Conservation (phyloP, 2,888 invertebrate genomes). For the Lasioglossum lativentre region DNA sequence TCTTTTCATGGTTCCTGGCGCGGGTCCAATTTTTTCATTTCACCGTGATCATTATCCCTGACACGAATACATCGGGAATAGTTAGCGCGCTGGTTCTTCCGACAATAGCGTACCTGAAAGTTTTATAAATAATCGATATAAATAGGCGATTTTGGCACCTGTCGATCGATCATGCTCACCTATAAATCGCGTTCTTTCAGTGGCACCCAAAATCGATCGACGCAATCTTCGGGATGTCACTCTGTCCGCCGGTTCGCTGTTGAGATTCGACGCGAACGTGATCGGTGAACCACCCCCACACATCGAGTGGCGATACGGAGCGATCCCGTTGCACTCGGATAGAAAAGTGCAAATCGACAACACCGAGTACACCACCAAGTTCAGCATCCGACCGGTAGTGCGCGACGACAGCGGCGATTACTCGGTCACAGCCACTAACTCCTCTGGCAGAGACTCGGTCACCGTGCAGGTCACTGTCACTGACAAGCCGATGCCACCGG, state of each 20-base stretch:
- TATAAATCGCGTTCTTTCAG: slow-evolving; percentile 81
- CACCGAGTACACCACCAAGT: slow-evolving; percentile 94
- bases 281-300: slow-evolving; percentile 98
- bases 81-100: not conserved
- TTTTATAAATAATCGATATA: slow-evolving; percentile 51
- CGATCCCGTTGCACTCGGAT: slow-evolving; percentile 89
- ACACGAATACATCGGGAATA: slow-evolving; percentile 36
- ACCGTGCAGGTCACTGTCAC: slow-evolving; percentile 93
- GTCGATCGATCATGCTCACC: slow-evolving; percentile 20
- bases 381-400: slow-evolving; percentile 92
- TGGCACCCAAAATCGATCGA: slow-evolving; percentile 98
- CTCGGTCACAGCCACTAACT: slow-evolving; percentile 93
- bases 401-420: slow-evolving; percentile 95
- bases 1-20: slow-evolving; percentile 32
- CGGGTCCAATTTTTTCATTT: slow-evolving; percentile 6
- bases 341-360: slow-evolving; percentile 93
- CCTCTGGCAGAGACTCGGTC: slow-evolving; percentile 94
- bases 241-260: slow-evolving; percentile 95
- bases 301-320: slow-evolving; percentile 96
- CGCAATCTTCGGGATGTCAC: slow-evolving; percentile 95
- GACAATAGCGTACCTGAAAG: slow-evolving; percentile 11
- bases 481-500: slow-evolving; percentile 94
- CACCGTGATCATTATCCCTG: slow-evolving; percentile 41
- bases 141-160: slow-evolving; percentile 55
- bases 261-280: slow-evolving; percentile 97